Evolutionary conservation across 2,113 vertebrate genomes (phyloP), one percentile per base, ranked within the genome.

Genomic region (Gallinago media): DNA sequence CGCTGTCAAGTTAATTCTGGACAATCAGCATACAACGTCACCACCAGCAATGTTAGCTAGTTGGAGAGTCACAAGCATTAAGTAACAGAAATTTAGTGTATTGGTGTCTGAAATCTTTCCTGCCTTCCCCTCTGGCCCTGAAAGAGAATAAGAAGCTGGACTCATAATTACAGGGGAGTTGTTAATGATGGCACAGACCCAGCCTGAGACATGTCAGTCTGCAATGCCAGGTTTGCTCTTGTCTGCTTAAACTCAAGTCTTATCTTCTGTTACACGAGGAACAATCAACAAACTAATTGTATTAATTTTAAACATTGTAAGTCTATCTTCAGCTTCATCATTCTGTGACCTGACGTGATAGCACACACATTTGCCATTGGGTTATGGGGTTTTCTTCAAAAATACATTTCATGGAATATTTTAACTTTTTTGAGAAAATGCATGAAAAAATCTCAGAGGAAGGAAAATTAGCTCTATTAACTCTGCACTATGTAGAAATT

Each of bases 171-270:
- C 16, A 75, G 10, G 13, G 3, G 10, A 61, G 29, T 44, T 0
- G 0, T 50, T 68, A 81, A 74, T 0, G 7, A 50, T 20, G 54
- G 66, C 40, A 34, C 6, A 40, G 50, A 26, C 55, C 50, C 42
- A 80, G 52, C 22, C 68, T 40, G n/a, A 3, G 20, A n/a, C 63
- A 50, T 0, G 0, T 15, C 15, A 34, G 52, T 19, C 40, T 44
- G 38, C 70, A 72, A 14, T 12, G 15, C n/a, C n/a, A 65, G 65
- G 9, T 42, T 63, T 71, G 56, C 38, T 79, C n/a, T 32, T 36
- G 7, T 14, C 73, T 85, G 31, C 68, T 89, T 38, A 59, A 88
- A 70, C 34, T 63, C 74, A 62, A 36, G 49, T 21, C 49, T 17
- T 18, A 29, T 46, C n/a, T 29, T 62, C 22, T 40, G 32, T 47